Evolutionary conservation across 2,113 vertebrate species (phyloP).

Genomic region (Pavo muticus): DNA sequence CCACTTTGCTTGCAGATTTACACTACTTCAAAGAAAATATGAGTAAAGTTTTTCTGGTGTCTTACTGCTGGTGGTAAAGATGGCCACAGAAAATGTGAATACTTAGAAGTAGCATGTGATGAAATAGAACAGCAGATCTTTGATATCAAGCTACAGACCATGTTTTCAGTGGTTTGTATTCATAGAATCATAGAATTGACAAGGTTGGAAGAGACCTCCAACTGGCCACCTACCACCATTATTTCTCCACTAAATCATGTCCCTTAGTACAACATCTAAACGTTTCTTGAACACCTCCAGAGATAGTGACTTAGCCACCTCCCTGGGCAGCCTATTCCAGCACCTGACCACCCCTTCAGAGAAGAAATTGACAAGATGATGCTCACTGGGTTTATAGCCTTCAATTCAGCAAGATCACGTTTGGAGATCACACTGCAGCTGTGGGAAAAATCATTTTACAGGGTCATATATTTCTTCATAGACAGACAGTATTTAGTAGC

Average conservation of each 20-base stretch:
- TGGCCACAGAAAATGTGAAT: not conserved
- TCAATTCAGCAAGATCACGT: not conserved
- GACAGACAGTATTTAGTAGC: not conserved
- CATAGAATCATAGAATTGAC: no score
- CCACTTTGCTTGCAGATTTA: constrained; percentile 23
- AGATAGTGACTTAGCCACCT: no score
- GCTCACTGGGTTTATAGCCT: not conserved
- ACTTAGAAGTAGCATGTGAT: not conserved
- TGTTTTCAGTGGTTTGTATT: not conserved
- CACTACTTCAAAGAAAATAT: constrained; percentile 8
- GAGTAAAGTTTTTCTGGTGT: constrained; percentile 28
- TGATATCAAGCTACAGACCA: not conserved
- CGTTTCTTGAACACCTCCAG: no score
- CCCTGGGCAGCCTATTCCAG: no score
- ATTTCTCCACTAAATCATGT: no score
- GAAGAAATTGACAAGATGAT: not conserved
- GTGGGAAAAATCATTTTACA: not conserved
- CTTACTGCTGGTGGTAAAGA: not conserved
- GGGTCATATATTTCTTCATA: not conserved
- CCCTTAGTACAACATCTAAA: no score
- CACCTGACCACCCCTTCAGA: no score
- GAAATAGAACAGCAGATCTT: not conserved
- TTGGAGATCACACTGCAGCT: not conserved
- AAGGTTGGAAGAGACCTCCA: no score
- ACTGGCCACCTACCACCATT: no score